Evolutionary conservation across 2,888 invertebrate genomes (phyloP).

Genomic region (Leptodirus hochenwartii): DNA sequence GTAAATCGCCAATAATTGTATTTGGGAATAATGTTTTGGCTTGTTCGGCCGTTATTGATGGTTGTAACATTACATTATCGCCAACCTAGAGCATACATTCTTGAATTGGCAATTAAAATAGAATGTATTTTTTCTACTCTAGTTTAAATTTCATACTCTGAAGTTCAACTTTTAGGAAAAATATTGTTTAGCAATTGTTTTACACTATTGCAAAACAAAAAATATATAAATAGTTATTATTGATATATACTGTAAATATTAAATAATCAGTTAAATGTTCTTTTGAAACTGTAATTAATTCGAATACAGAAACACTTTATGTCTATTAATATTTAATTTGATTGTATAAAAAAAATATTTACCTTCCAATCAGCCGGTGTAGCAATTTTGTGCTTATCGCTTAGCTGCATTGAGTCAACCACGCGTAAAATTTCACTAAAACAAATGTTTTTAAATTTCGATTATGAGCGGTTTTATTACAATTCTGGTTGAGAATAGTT

Average conservation of each 20-base stretch:
- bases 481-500: no score
- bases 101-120: constrained; percentile 6
- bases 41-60: constrained; percentile 54
- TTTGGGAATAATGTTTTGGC: constrained; percentile 53
- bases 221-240: constrained; percentile 2
- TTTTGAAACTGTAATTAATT: neutral
- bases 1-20: constrained; percentile 47
- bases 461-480: neutral
- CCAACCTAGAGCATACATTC: constrained; percentile 42
- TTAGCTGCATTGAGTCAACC: constrained; percentile 81
- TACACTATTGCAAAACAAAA: no score
- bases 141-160: no score
- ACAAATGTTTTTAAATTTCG: constrained; percentile 11
- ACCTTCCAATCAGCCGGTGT: constrained; percentile 81
- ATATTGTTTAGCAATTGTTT: no score
- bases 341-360: constrained; percentile 19
- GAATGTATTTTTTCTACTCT: no score
- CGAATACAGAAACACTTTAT: no score
- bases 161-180: no score
- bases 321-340: neutral
- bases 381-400: constrained; percentile 67
- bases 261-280: constrained; percentile 3
- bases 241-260: neutral
- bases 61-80: constrained; percentile 78
- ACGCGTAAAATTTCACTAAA: constrained; percentile 85